Evolutionary conservation across 1,140 invertebrate species (phyloP).

Genomic region (Mactra quadrangularis): DNA sequence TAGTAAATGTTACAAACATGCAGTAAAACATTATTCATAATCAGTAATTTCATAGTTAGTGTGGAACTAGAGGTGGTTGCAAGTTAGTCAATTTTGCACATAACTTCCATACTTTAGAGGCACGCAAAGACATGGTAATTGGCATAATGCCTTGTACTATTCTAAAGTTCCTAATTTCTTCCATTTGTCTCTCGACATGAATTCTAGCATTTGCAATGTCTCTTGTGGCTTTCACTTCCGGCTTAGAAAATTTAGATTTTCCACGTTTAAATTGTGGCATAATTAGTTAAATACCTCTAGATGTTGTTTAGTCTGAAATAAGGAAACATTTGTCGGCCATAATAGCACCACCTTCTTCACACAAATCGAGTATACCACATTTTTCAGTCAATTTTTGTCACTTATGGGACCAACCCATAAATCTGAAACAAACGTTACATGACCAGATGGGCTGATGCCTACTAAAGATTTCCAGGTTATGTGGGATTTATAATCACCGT

Average conservation of each 20-base stretch:
- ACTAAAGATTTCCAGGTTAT: slow-evolving; percentile 59
- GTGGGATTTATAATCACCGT: slow-evolving; percentile 61
- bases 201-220: slow-evolving; percentile 31
- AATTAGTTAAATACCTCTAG: slow-evolving; percentile 16
- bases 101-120: slow-evolving; percentile 48
- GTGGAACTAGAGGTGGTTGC: not conserved
- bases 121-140: slow-evolving; percentile 9
- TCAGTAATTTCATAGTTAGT: too few species aligned
- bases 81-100: slow-evolving; percentile 22
- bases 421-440: slow-evolving; percentile 40
- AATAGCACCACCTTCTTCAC: slow-evolving; percentile 39
- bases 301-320: slow-evolving; percentile 42
- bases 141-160: slow-evolving; percentile 50
- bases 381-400: slow-evolving; percentile 50
- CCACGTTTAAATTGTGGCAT: slow-evolving; percentile 50
- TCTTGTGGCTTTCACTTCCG: slow-evolving; percentile 12
- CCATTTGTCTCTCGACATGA: slow-evolving; percentile 57
- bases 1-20: too few species aligned
- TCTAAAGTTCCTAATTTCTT: slow-evolving; percentile 50
- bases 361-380: slow-evolving; percentile 19
- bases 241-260: not conserved
- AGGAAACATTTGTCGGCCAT: slow-evolving; percentile 46
- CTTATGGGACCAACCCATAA: slow-evolving; percentile 24
- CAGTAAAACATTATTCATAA: too few species aligned
- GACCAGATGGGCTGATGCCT: slow-evolving; percentile 38